Evolutionary conservation across 2,888 invertebrate species (phyloP).

Genomic region (Drosophila mercatorum): DNA sequence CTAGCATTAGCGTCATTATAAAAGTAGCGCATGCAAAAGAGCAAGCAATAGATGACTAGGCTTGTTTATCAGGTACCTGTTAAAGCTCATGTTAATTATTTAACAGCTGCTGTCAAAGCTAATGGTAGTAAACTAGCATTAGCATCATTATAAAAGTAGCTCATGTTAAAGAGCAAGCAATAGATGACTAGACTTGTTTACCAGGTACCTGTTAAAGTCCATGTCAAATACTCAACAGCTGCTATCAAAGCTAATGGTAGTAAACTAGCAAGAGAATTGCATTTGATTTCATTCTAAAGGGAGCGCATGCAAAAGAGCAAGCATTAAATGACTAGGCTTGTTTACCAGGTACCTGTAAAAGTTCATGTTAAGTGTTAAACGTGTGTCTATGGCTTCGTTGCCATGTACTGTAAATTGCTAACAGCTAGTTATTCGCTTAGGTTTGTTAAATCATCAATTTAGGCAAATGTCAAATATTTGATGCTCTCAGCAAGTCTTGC

Average conservation of each 20-base stretch:
- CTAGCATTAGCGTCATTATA: too few species aligned
- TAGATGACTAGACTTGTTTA: background rate
- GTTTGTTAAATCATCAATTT: too few species aligned
- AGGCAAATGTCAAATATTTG: background rate
- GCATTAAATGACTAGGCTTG: background rate
- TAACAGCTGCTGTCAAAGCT: background rate
- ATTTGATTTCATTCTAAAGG: background rate
- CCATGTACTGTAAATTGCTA: too few species aligned
- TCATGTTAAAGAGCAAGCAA: too few species aligned
- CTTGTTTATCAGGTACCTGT: too few species aligned
- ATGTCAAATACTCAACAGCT: background rate
- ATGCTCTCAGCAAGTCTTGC: background rate
- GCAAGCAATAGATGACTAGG: too few species aligned
- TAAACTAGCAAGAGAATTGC: background rate
- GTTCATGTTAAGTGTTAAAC: conserved; percentile 2
- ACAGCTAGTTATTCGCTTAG: too few species aligned
- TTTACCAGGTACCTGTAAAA: background rate
- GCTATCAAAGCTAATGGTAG: background rate
- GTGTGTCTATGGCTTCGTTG: too few species aligned
- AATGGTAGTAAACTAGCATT: background rate
- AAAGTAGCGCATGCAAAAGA: too few species aligned
- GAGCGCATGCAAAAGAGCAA: background rate
- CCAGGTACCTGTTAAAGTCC: background rate
- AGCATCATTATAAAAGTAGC: too few species aligned
- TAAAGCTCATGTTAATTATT: background rate